Base-by-base conservation (phyloP, 2,797 vertebrate species). In the Amblyraja radiata region DNA sequence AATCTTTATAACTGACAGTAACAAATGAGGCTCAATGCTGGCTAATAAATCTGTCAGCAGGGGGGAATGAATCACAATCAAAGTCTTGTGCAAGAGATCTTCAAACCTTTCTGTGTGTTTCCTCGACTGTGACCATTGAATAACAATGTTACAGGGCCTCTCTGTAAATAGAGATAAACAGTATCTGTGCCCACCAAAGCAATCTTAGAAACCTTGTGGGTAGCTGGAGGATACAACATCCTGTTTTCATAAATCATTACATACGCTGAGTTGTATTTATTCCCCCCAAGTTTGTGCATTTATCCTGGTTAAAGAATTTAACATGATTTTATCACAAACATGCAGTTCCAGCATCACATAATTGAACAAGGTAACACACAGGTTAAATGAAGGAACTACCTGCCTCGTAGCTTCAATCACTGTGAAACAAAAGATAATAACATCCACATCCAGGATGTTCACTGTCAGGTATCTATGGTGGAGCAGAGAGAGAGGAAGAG, bases 1-100 rank as follows among this genome's bases (percentile, higher is more conserved):
- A 61, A 68, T 88, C 84, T 88, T 88, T 68, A 36, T 68, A 36
- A 88, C 65, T 88, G 63, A 68, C 84, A 88, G 61, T 36, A 88
- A 65, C 63, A 88, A 88, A 88, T 68, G 84, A 16, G 28, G 65
- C 63, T 36, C 84, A 68, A 36, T 8, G n/a, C 61, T 36, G n/a
- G 84, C 84, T 68, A 65, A 88, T 88, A 68, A 68, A 68, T 36
- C 61, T 88, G 61, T 88, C 63, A 88, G 84, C 14, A 61, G 61
- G 16, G 61, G 32, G 16, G 28, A 36, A 68, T 65, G n/a, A 88
- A 68, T 88, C 84, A 65, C n/a, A 88, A 88, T 65, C 84, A 88
- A 88, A 68, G n/a, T 18, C 83, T 65, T 32, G 28, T 32, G n/a
- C 63, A 68, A 3, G n/a, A 88, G 84, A 63, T 68, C 84, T 68